A percentile compares a stretch with the other conserved stretches of the same genome.
phyloP scores from a whole-genome alignment of 30 jellyfish, hydroid and myxozoan genomes.

The Morbakka virulenta region DNA sequence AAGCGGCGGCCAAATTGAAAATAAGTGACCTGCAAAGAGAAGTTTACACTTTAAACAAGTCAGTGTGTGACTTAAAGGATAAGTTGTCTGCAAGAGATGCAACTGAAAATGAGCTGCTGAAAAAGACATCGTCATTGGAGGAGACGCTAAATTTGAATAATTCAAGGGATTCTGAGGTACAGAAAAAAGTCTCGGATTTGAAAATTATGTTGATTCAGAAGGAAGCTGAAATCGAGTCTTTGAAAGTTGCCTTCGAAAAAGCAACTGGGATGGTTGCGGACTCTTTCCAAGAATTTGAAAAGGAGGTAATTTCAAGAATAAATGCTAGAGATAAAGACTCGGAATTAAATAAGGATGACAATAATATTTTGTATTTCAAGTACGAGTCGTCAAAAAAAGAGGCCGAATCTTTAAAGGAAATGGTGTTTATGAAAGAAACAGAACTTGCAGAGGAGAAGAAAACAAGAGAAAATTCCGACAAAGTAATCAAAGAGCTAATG shows the following conservation, averaged over 20 bases:
- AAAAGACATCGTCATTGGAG: slow-evolving; percentile 2
- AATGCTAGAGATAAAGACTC: background rate
- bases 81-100: background rate
- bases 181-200: background rate
- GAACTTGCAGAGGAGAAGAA: background rate
- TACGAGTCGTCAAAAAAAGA: background rate
- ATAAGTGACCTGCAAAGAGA: slow-evolving; percentile 4
- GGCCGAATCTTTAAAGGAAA: background rate
- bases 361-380: background rate
- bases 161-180: background rate
- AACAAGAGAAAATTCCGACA: background rate
- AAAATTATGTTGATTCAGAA: background rate
- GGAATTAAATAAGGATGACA: background rate
- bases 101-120: background rate
- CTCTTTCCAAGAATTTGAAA: slow-evolving; percentile 11
- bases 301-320: slow-evolving; percentile 1
- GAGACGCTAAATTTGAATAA: background rate
- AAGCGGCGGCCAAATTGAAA: background rate
- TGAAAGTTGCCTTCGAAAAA: slow-evolving; percentile 12
- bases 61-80: background rate
- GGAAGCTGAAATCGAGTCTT: slow-evolving; percentile 7
- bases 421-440: background rate
- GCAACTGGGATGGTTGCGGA: slow-evolving; percentile 39
- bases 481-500: background rate
- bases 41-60: background rate